phyloP scores from a whole-genome alignment of 1,140 invertebrate genomes.

The Lamellibrachia luymesi region DNA sequence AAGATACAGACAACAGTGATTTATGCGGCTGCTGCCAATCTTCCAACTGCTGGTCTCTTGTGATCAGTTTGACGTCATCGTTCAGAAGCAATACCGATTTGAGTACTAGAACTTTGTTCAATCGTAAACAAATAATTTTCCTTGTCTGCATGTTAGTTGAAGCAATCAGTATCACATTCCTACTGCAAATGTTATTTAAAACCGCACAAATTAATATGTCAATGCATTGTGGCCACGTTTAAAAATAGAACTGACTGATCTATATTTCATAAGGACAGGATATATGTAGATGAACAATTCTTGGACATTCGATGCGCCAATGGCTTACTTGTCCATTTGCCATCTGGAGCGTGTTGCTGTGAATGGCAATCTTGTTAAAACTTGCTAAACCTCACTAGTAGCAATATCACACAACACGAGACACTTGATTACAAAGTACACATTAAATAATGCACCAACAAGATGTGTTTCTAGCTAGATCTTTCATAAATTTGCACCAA shows the following conservation, averaged over 20 bases:
- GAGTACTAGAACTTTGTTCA: not conserved
- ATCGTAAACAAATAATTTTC: not conserved
- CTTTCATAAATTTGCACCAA: not conserved
- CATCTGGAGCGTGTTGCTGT: not conserved
- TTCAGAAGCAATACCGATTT: not conserved
- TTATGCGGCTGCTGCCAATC: not conserved
- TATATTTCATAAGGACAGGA: not conserved
- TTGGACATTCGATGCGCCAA: not conserved
- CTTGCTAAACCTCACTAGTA: too few species aligned
- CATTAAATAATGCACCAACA: not conserved
- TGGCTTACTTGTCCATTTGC: not conserved
- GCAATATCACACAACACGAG: not conserved
- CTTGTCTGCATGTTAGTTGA: not conserved
- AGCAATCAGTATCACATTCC: too few species aligned
- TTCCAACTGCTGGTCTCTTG: not conserved
- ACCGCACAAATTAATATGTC: too few species aligned
- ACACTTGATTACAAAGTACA: not conserved
- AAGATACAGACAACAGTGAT: not conserved
- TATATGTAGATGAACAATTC: not conserved
- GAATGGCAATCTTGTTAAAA: not conserved
- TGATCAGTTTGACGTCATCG: not conserved
- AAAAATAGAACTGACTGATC: not conserved
- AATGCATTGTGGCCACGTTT: too few species aligned
- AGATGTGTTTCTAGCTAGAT: not conserved
- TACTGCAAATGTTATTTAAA: too few species aligned